phyloP scores from a whole-genome alignment of 2,113 vertebrate species.

The Protobothrops flavoviridis region DNA sequence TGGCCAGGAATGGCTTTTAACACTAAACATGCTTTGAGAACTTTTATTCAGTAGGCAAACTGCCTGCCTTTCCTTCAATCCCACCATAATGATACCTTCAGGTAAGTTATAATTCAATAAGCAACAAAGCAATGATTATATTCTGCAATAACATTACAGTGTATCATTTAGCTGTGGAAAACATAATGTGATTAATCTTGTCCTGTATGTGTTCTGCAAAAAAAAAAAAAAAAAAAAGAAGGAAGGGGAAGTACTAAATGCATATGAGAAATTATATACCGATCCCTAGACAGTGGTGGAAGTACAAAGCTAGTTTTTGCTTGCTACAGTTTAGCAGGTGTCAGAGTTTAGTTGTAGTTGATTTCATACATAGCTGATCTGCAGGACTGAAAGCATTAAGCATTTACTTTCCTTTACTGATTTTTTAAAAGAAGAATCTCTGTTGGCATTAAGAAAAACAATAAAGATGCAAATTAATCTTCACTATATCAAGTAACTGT shows the following conservation, averaged over 20 bases:
- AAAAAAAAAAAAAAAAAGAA: neutral
- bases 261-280: neutral
- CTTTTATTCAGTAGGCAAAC: constrained; percentile 33
- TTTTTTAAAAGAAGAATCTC: neutral
- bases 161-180: constrained; percentile 16
- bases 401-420: neutral
- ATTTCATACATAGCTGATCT: constrained; percentile 15
- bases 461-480: neutral
- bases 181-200: neutral
- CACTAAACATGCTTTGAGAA: constrained; percentile 18
- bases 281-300: neutral
- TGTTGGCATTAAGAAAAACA: neutral
- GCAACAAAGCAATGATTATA: constrained; percentile 26
- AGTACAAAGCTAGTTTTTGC: neutral
- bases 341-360: neutral
- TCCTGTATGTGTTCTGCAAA: neutral
- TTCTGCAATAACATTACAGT: constrained; percentile 11
- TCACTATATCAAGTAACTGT: neutral
- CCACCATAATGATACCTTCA: neutral
- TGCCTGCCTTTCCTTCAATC: neutral
- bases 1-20: constrained; percentile 13
- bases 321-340: neutral
- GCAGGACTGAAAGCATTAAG: neutral
- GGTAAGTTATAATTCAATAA: constrained; percentile 10
- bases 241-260: neutral